phyloP scores from a whole-genome alignment of 2,888 invertebrate genomes.

The Tholera decimalis region DNA sequence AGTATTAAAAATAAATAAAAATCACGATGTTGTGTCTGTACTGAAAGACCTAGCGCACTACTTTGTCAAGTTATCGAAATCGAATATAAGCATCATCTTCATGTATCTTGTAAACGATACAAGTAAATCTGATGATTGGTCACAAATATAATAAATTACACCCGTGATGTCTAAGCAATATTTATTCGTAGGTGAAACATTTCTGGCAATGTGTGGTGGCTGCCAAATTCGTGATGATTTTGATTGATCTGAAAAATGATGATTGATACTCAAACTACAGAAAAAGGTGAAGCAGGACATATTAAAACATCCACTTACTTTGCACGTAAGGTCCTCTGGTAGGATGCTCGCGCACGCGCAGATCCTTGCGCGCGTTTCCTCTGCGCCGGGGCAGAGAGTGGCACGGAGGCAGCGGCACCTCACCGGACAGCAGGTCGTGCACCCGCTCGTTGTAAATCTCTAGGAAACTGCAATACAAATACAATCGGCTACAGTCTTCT shows the following conservation, averaged over 20 bases:
- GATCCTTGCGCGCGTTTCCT: conserved; percentile 85
- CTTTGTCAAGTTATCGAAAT: neutral
- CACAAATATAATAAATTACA: neutral
- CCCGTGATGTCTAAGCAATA: neutral
- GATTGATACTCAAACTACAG: neutral
- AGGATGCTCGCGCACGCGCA: conserved; percentile 96
- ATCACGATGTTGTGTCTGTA: too few relatives aligned
- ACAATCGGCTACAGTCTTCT: neutral
- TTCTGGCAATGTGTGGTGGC: too few relatives aligned
- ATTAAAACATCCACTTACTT: conserved; percentile 87
- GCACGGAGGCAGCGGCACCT: conserved; percentile 84
- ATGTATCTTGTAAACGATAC: neutral
- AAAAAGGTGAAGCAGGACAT: neutral
- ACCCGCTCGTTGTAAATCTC: conserved; percentile 94
- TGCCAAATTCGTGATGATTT: too few relatives aligned
- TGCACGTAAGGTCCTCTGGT: conserved; percentile 95
- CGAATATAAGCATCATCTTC: neutral
- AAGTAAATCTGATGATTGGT: neutral
- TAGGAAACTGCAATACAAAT: conserved; percentile 85
- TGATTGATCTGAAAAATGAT: too few relatives aligned
- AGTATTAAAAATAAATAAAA: too few relatives aligned
- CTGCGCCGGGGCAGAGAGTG: conserved; percentile 82
- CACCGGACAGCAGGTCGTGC: conserved; percentile 93
- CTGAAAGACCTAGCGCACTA: neutral
- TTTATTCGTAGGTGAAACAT: neutral